Conservation (phyloP, 2,113 vertebrate genomes). For the Mesocricetus auratus region DNA sequence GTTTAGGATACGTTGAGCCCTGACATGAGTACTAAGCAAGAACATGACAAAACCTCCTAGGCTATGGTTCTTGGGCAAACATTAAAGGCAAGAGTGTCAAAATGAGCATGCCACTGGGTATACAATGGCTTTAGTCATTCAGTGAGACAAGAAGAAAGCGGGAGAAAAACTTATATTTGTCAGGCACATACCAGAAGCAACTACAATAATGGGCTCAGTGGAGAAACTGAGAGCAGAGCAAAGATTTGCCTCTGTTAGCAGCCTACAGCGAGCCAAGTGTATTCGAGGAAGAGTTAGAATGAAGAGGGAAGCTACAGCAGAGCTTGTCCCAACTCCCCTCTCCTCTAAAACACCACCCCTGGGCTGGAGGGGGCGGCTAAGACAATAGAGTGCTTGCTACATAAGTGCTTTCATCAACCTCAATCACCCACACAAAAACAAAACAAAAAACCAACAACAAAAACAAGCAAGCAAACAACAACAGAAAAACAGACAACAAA, state of each 20-base stretch:
- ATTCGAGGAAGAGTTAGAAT: background rate
- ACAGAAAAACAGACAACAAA: background rate
- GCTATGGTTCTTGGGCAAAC: background rate
- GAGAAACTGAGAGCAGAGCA: background rate
- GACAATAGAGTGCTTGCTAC: background rate
- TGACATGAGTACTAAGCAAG: background rate
- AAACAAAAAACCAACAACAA: background rate
- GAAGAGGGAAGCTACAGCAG: background rate
- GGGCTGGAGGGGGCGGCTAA: background rate
- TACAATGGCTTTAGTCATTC: background rate
- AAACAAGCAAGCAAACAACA: background rate
- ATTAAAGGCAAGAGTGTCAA: background rate
- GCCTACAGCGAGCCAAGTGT: background rate
- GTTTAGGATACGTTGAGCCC: background rate
- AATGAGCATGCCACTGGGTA: background rate
- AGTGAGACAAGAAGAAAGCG: background rate
- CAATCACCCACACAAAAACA: background rate
- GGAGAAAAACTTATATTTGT: background rate
- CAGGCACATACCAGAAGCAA: too few species aligned
- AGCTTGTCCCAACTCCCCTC: background rate
- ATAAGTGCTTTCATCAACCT: background rate
- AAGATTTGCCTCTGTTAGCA: background rate
- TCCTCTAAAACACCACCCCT: background rate
- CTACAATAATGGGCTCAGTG: background rate
- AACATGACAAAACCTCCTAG: background rate